Conservation (phyloP, 1,140 invertebrate genomes). For the Lineus longissimus region DNA sequence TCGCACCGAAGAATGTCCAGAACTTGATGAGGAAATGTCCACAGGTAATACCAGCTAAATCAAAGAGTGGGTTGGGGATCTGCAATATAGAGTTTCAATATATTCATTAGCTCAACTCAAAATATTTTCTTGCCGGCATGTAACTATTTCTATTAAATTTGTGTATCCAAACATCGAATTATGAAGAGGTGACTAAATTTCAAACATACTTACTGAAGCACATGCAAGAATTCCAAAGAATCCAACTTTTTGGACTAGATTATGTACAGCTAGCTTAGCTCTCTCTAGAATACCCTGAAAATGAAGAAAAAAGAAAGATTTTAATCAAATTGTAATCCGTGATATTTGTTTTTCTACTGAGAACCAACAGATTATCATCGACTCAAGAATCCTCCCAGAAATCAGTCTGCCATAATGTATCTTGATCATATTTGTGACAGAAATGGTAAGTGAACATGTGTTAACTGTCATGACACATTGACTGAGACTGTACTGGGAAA, state of each 20-base stretch:
- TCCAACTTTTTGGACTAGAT: conserved; percentile 89
- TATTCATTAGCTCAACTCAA: conserved; percentile 21
- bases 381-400: too few relatives aligned
- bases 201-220: conserved; percentile 74
- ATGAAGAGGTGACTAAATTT: background rate
- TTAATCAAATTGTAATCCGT: conserved; percentile 12
- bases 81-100: conserved; percentile 50
- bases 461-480: too few relatives aligned
- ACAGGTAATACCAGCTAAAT: conserved; percentile 96
- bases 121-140: too few relatives aligned
- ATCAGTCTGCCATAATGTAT: too few relatives aligned
- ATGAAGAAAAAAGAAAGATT: conserved; percentile 20
- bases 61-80: conserved; percentile 99
- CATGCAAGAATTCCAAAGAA: conserved; percentile 97
- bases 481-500: too few relatives aligned
- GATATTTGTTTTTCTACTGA: too few relatives aligned
- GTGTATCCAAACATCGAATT: conserved; percentile 10
- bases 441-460: too few relatives aligned
- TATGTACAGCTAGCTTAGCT: conserved; percentile 82
- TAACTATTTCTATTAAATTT: too few relatives aligned
- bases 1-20: conserved; percentile 99
- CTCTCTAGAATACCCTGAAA: conserved; percentile 67
- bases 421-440: too few relatives aligned
- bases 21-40: conserved; percentile 99
- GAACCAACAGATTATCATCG: conserved; percentile 23